Base-by-base conservation (phyloP, 2,797 vertebrate species). In the Microctenopoma stevenorrisi region DNA sequence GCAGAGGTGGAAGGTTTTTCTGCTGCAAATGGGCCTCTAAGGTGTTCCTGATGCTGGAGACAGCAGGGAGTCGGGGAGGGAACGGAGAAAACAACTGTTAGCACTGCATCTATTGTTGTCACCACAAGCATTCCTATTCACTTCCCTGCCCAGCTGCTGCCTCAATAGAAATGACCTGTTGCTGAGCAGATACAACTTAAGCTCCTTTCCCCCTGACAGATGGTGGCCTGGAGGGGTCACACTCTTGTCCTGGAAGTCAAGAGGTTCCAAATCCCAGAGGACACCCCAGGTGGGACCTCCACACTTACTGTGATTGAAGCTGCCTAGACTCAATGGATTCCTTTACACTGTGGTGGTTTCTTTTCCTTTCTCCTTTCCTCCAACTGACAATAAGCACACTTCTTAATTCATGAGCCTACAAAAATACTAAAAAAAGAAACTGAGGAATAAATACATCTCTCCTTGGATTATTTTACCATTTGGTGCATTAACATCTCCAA, bases 181-280 rank as follows among this genome's bases (percentile, higher is more conserved):
- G 74, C 69, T 42, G 79, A 79, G 66, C 63, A 55, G 65, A 64
- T 16, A 65, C 72, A 59, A 72, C 69, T 78, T 76, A 83, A 87
- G 76, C 76, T 44, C 13, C 13, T 69, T 74, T 75, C 64, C 63
- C 74, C 70, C 18, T 87, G 91, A 92, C 91, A 93, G 93, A 94
- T 93, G 93, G 93, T 58, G 40, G 84, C 83, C 81, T 72, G 64
- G 68, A 85, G 85, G 88, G 89, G 90, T 93, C 89, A 92, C 54
- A 14, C 68, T 74, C 72, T 58, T 60, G 76, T 69, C 85, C 86
- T 73, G 76, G 54, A 69, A 84, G 84, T 89, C 90, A 91, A 87
- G 87, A 83, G 79, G 65, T 72, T 80, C 42, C 58, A 68, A 71
- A 68, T 87, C 85, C 87, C 79, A 56, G 55, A 82, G 84, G 83